A percentile compares a stretch with the other conserved stretches of the same genome.
Evolutionary conservation across 2,888 invertebrate species (phyloP).

Genomic region (Pedicia rivosa): DNA sequence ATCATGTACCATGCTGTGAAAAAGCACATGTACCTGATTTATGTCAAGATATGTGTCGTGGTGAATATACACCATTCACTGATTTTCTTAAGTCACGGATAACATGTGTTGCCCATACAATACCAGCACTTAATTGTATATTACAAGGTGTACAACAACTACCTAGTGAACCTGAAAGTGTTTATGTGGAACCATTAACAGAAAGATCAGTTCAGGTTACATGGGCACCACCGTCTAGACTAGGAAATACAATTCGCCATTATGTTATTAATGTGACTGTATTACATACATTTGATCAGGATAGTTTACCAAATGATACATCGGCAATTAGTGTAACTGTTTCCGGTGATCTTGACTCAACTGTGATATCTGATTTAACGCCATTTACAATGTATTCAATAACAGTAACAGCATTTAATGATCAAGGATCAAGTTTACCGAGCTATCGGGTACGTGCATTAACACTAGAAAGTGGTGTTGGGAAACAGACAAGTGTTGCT

Average conservation of each 20-base stretch:
- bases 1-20: constrained; percentile 73
- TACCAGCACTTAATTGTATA: constrained; percentile 67
- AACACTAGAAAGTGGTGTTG: constrained; percentile 48
- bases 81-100: constrained; percentile 72
- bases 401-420: constrained; percentile 53
- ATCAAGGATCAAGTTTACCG: constrained; percentile 61
- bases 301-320: constrained; percentile 14
- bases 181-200: constrained; percentile 54
- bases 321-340: constrained; percentile 37
- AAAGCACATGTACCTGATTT: constrained; percentile 68
- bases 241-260: constrained; percentile 45
- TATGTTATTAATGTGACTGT: constrained; percentile 58
- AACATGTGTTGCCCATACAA: constrained; percentile 67
- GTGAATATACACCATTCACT: constrained; percentile 70
- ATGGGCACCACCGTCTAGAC: constrained; percentile 50
- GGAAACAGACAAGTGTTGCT: constrained; percentile 38
- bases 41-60: constrained; percentile 72
- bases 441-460: constrained; percentile 55
- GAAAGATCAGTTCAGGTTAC: constrained; percentile 55
- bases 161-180: constrained; percentile 56
- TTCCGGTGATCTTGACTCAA: constrained; percentile 38
- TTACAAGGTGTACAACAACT: constrained; percentile 55
- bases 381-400: constrained; percentile 77
- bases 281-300: constrained; percentile 47
- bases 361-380: constrained; percentile 43